Conservation (phyloP, 2,797 vertebrate species). For the Dipus sagitta region DNA sequence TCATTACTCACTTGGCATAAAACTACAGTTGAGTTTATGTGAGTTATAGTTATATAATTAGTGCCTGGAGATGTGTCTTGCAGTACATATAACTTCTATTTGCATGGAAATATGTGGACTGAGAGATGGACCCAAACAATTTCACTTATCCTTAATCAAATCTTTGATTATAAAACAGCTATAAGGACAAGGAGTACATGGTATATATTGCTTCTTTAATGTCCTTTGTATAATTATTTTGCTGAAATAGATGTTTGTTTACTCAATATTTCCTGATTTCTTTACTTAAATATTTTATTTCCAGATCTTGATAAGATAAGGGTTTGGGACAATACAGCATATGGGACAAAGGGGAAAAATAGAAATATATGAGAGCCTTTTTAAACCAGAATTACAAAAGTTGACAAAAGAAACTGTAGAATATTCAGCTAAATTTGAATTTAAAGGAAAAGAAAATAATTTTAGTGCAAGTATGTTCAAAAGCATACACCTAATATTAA, state of each 20-base stretch:
- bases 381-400: not conserved
- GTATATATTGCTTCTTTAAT: slow-evolving; percentile 21
- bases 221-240: slow-evolving; percentile 27
- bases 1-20: not conserved
- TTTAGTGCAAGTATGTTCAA: not conserved
- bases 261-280: slow-evolving; percentile 54
- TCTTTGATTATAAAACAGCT: slow-evolving; percentile 33
- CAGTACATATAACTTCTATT: slow-evolving; percentile 40
- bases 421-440: slow-evolving; percentile 36
- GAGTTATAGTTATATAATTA: slow-evolving; percentile 38
- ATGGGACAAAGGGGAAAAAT: not conserved
- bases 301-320: not conserved
- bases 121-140: not conserved
- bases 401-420: slow-evolving; percentile 30
- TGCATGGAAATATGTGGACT: slow-evolving; percentile 45
- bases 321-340: not conserved
- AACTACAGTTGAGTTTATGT: slow-evolving; percentile 13
- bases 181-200: not conserved
- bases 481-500: not conserved
- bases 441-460: not conserved
- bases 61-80: not conserved
- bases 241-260: slow-evolving; percentile 6
- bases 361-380: not conserved
- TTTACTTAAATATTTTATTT: slow-evolving; percentile 54
- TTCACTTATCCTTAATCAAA: not conserved